A percentile compares a stretch with the other conserved stretches of the same genome.
Evolutionary conservation across 1,140 invertebrate species (phyloP).

Genomic region (Pentalonia nigronervosa): DNA sequence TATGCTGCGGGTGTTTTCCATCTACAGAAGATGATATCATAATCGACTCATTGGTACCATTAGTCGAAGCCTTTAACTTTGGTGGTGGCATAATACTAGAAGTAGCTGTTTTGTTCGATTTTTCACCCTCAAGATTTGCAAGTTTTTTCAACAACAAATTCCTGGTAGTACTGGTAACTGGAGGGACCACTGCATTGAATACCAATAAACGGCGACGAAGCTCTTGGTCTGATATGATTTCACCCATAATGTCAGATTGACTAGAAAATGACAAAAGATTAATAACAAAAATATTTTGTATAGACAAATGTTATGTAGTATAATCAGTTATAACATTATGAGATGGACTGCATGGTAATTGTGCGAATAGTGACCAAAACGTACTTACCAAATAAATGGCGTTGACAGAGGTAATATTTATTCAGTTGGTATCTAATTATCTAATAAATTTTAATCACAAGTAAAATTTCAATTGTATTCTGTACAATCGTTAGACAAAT

Average conservation of each 20-base stretch:
- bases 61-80: not conserved
- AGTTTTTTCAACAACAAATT: conserved; percentile 51
- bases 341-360: not conserved
- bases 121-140: conserved; percentile 1
- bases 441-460: not conserved
- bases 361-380: not conserved
- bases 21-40: conserved; percentile 26
- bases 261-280: not conserved
- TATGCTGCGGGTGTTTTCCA: conserved; percentile 15
- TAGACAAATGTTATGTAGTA: not conserved
- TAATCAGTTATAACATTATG: not conserved
- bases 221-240: conserved; percentile 47
- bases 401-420: not conserved
- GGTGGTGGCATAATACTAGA: conserved; percentile 35
- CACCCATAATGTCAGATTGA: conserved; percentile 11
- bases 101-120: not conserved
- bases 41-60: conserved; percentile 30
- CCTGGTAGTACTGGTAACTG: conserved; percentile 42
- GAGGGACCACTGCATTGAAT: conserved; percentile 36
- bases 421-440: not conserved
- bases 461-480: not conserved
- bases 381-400: not conserved
- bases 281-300: not conserved
- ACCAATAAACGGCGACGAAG: conserved; percentile 30
- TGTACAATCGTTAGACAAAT: not conserved